These are phyloP conservation scores for Amblyopsis hoosieri DNA, from an alignment of 2,797 vertebrate genomes.

Conservation along the genomic window DNA sequence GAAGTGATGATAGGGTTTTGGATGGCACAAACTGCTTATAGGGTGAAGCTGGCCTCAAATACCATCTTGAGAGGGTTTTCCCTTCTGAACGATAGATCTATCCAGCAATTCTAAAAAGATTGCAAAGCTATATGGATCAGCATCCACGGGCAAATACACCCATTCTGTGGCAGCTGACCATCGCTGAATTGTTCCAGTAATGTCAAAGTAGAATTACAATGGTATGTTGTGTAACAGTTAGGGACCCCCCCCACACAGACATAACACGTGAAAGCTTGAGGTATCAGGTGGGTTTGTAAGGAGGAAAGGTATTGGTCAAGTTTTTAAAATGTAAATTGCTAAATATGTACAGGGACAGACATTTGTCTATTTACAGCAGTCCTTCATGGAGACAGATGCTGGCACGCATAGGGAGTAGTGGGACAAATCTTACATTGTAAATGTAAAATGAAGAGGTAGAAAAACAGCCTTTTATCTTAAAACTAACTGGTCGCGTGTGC, in stretches of 20 bases:
- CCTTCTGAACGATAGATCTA: neutral
- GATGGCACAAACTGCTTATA: neutral
- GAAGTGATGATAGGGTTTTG: neutral
- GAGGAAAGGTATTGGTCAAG: slow-evolving; percentile 5
- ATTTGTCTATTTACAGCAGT: slow-evolving; percentile 27
- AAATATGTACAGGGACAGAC: slow-evolving; percentile 41
- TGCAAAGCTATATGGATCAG: no score
- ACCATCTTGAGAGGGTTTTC: slow-evolving; percentile 1
- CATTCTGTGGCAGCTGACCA: no score
- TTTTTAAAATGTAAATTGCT: slow-evolving; percentile 21
- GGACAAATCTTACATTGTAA: slow-evolving; percentile 18
- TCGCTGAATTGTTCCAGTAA: neutral
- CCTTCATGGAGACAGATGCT: slow-evolving; percentile 24
- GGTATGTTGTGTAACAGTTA: no score
- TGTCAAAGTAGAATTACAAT: neutral
- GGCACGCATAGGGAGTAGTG: slow-evolving; percentile 2
- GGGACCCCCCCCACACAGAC: neutral
- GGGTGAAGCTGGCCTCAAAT: slow-evolving; percentile 8
- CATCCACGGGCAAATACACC: no score
- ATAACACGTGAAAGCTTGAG: neutral
- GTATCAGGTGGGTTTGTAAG: neutral
- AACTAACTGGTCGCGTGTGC: slow-evolving; percentile 5
- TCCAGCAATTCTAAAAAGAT: no score
- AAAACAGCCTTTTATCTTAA: slow-evolving; percentile 38
- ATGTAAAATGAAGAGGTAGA: slow-evolving; percentile 45